Percentiles rank a stretch among this genome's conserved stretches.
phyloP scores from a whole-genome alignment of 2,888 invertebrate species.

The Drepana falcataria region DNA sequence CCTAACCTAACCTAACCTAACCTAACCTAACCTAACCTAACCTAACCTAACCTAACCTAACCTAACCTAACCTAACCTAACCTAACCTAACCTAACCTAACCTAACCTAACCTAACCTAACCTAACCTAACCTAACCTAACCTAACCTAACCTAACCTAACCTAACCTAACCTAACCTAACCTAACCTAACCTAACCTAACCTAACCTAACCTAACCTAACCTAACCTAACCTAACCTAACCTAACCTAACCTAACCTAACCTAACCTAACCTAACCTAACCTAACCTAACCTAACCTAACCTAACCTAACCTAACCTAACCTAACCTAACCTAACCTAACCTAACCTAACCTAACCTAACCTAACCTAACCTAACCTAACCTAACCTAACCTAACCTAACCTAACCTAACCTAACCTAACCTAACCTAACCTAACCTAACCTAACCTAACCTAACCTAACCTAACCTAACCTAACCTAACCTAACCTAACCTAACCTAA shows the following conservation, averaged over 20 bases:
- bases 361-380: constrained; percentile 16
- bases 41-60: constrained; percentile 15
- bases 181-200: constrained; percentile 13
- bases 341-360: constrained; percentile 18
- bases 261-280: constrained; percentile 18
- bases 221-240: constrained; percentile 20
- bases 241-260: constrained; percentile 17
- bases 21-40: constrained; percentile 14
- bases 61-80: constrained; percentile 17
- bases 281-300: constrained; percentile 17
- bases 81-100: constrained; percentile 14
- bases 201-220: constrained; percentile 12
- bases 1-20: constrained; percentile 9
- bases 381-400: constrained; percentile 17
- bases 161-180: constrained; percentile 13
- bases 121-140: constrained; percentile 4
- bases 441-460: constrained; percentile 17
- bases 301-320: constrained; percentile 19
- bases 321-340: constrained; percentile 19
- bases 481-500: constrained; percentile 22
- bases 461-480: constrained; percentile 19
- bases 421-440: constrained; percentile 15
- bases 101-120: constrained; percentile 4
- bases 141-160: constrained; percentile 9
- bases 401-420: constrained; percentile 15